Base-by-base conservation (phyloP, 2,888 invertebrate genomes). In the Flabesymbios commensalis region DNA sequence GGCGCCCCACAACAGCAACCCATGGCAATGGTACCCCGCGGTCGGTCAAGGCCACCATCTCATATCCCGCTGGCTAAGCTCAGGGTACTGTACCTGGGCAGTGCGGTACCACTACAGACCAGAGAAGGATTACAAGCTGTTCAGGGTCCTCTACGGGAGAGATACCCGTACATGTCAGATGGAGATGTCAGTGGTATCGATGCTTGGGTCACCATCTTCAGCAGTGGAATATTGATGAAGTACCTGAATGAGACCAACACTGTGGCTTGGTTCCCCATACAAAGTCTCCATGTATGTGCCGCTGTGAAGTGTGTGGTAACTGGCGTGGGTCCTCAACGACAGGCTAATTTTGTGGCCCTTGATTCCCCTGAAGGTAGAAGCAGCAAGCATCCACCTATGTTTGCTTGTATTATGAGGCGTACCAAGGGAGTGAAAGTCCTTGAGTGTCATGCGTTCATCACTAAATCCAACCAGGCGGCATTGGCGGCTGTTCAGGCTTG, bases 141-240 rank as follows among this genome's bases (percentile, higher is more conserved):
- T 14, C 82, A 82, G 67, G 70, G 72, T 54, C 82, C 71, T 2
- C 57, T 65, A 22, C 52, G 59, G 19, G 68, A 70, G 24, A 63
- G 80, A 3, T 81, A 78, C 66, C 75, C 76, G 14, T n/a, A n/a
- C n/a, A 7, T 26, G 32, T 26, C 55, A 17, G 29, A 55, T 29
- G 53, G 53, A 5, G 63, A 70, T 14, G 72, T 80, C 24, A 65
- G 74, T 42, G 82, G 82, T 1, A 76, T 82, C 28, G 75, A 79
- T 55, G 93, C 96, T 71, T 95, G 95, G 94, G 86, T 98, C 57
- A 94, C 94, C 72, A 94, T 99, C 55, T 96, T 95, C 93, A 93
- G 93, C 68, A 96, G 96, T 81, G 98, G 98, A 53, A 89, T 99
- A 69, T 22, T 63, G 33, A 24, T 99, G 70, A 96, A 98, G 85